phyloP scores from a whole-genome alignment of 2,797 vertebrate species.

The Falco novaeseelandiae region DNA sequence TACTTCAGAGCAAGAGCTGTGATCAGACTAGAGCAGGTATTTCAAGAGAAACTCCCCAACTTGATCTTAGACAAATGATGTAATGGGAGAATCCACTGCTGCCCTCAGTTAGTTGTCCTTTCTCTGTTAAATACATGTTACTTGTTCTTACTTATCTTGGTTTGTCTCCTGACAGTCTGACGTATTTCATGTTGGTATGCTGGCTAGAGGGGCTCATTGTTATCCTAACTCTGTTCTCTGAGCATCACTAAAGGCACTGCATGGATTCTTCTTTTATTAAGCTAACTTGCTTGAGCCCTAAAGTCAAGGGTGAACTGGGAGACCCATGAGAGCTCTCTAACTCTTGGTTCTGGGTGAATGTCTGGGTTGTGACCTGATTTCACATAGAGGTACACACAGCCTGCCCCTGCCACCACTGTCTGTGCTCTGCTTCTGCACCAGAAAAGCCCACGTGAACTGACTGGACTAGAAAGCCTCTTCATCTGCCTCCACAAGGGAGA shows the following conservation, averaged over 20 bases:
- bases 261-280: background rate
- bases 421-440: background rate
- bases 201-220: background rate
- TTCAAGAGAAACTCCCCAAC: background rate
- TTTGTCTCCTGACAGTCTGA: background rate
- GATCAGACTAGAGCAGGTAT: background rate
- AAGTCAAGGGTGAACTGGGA: background rate
- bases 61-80: background rate
- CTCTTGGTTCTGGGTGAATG: background rate
- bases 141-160: background rate
- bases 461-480: background rate
- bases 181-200: background rate
- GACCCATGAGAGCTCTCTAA: background rate
- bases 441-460: background rate
- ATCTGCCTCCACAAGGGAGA: background rate
- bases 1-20: background rate
- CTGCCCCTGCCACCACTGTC: background rate
- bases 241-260: background rate
- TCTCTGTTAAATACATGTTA: background rate
- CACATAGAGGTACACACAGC: background rate
- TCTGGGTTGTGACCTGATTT: background rate
- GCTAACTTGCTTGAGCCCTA: background rate
- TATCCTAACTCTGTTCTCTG: background rate
- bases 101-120: background rate
- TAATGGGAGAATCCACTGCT: background rate